Conservation (phyloP, 2,113 vertebrate species). For the Pelmatolapia mariae region DNA sequence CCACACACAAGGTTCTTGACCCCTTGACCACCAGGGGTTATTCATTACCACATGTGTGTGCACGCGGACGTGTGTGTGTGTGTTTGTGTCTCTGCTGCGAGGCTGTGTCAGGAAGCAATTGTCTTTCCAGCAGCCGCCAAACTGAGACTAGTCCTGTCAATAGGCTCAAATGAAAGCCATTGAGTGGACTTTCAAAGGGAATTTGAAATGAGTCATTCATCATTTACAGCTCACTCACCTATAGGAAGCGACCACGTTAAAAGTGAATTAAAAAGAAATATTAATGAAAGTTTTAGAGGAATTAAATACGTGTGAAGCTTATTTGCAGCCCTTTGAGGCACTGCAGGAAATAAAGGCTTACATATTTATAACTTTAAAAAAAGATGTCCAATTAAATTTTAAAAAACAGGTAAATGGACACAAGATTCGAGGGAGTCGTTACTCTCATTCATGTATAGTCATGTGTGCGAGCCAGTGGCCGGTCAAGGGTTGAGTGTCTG, state of each 20-base stretch:
- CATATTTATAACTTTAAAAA: slow-evolving; percentile 21
- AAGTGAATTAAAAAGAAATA: not conserved
- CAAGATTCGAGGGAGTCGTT: not conserved
- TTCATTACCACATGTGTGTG: slow-evolving; percentile 37
- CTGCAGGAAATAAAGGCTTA: not conserved
- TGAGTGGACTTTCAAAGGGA: slow-evolving; percentile 7
- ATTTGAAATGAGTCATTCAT: slow-evolving; percentile 40
- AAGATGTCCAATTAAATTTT: not conserved
- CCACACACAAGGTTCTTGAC: slow-evolving; percentile 53
- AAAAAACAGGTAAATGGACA: not conserved
- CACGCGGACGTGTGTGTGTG: not conserved
- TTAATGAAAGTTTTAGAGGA: not conserved
- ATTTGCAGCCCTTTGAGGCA: slow-evolving; percentile 8
- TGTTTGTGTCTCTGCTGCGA: not conserved
- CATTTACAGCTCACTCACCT: slow-evolving; percentile 17
- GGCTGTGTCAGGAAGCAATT: not conserved
- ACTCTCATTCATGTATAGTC: slow-evolving; percentile 45
- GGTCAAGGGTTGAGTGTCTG: slow-evolving; percentile 26
- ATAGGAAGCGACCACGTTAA: not conserved
- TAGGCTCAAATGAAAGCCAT: slow-evolving; percentile 28
- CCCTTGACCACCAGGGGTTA: slow-evolving; percentile 51
- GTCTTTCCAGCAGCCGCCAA: slow-evolving; percentile 24
- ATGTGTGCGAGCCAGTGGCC: slow-evolving; percentile 3
- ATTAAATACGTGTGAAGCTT: not conserved
- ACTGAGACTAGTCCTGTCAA: slow-evolving; percentile 40